phyloP scores from a whole-genome alignment of 1,140 invertebrate genomes.

The Drosophila cardini region DNA sequence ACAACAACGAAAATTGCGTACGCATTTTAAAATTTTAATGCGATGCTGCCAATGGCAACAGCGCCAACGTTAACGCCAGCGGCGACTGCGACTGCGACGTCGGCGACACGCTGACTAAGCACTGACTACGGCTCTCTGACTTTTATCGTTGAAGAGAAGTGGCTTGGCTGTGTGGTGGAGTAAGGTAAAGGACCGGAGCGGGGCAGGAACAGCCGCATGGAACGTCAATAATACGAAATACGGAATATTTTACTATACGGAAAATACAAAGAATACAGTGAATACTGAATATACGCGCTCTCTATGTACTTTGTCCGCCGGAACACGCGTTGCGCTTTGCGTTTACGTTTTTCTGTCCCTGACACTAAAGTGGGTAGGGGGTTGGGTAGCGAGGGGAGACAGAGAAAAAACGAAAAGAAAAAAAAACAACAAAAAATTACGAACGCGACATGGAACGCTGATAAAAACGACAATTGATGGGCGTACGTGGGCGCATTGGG shows the following conservation, averaged over 20 bases:
- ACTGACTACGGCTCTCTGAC: constrained; percentile 5
- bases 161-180: no score
- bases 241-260: constrained; percentile 1
- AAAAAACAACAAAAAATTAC: constrained; percentile 54
- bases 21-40: constrained; percentile 77
- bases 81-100: constrained; percentile 27
- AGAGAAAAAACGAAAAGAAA: no score
- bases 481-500: constrained; percentile 76
- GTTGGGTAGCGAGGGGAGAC: no score
- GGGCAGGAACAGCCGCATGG: no score
- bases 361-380: no score
- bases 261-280: not conserved
- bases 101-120: constrained; percentile 47
- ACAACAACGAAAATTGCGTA: constrained; percentile 46
- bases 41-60: constrained; percentile 48
- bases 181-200: not conserved
- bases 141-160: not conserved
- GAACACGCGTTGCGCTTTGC: constrained; percentile 3
- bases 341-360: not conserved
- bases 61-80: constrained; percentile 29
- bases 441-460: constrained; percentile 74
- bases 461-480: constrained; percentile 83
- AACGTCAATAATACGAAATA: constrained; percentile 49
- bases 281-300: constrained; percentile 11
- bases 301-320: constrained; percentile 15